Conservation (phyloP, 2,888 invertebrate genomes). For the Tortrix viridana region DNA sequence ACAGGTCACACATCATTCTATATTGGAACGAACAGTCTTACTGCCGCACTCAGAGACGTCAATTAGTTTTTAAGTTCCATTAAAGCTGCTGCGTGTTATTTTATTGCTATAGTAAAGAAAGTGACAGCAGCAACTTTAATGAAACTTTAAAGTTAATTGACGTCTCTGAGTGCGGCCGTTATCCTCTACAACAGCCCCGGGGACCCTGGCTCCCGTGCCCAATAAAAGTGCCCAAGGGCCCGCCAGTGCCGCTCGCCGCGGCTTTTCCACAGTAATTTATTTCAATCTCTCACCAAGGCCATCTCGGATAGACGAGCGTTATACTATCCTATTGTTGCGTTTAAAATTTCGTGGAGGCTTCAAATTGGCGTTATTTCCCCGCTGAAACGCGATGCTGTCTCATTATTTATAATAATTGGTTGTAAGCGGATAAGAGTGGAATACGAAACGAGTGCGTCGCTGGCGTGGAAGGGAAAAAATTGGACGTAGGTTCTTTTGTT, state of each 20-base stretch:
- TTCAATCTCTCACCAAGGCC: neutral
- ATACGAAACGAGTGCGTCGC: conserved; percentile 50
- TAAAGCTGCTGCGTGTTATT: too few relatives aligned
- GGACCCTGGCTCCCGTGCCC: too few relatives aligned
- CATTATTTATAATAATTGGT: conserved; percentile 78
- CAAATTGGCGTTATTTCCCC: conserved; percentile 30
- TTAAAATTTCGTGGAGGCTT: conserved; percentile 22
- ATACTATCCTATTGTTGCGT: conserved; percentile 18
- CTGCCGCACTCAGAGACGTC: too few relatives aligned
- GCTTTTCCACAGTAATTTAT: neutral
- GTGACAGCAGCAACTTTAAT: too few relatives aligned
- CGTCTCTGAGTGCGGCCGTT: too few relatives aligned
- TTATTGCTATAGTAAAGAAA: too few relatives aligned
- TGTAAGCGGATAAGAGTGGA: conserved; percentile 55
- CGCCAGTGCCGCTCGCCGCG: conserved; percentile 14
- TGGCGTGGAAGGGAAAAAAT: conserved; percentile 33
- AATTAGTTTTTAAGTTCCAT: too few relatives aligned
- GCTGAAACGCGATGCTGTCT: conserved; percentile 59
- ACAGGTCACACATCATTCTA: too few relatives aligned
- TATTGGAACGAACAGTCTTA: too few relatives aligned
- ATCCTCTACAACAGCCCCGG: too few relatives aligned
- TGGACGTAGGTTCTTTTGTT: neutral
- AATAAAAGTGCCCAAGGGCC: conserved; percentile 24
- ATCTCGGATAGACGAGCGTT: conserved; percentile 1
- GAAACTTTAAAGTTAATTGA: too few relatives aligned